phyloP scores from a whole-genome alignment of 2,113 vertebrate species.

The Campylomormyrus tamandua region DNA sequence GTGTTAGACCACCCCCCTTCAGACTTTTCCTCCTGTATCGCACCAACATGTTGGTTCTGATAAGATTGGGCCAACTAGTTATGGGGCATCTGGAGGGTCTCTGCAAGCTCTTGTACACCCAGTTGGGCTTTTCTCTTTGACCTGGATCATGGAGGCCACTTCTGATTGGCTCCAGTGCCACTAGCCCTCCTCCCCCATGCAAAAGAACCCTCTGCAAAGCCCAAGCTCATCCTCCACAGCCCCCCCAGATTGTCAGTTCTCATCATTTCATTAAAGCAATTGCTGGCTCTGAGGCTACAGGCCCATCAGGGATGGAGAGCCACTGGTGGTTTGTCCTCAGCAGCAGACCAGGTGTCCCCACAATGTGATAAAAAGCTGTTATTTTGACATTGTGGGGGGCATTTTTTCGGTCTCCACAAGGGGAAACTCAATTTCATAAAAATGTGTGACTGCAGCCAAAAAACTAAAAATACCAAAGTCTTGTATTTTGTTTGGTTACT shows the following conservation, averaged over 20 bases:
- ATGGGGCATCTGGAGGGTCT: too few species aligned
- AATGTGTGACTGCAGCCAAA: too few species aligned
- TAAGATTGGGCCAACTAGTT: background rate
- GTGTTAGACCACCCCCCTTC: background rate
- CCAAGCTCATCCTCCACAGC: background rate
- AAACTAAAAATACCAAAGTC: too few species aligned
- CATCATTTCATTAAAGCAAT: background rate
- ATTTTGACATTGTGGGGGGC: too few species aligned
- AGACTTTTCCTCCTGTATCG: background rate
- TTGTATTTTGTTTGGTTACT: too few species aligned
- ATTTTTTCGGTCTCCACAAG: too few species aligned
- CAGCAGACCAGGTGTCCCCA: too few species aligned
- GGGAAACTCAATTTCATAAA: too few species aligned
- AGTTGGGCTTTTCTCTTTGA: background rate
- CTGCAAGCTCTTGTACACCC: background rate
- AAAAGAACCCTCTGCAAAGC: background rate
- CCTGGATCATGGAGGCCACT: background rate
- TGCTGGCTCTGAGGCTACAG: background rate
- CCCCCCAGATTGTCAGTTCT: background rate
- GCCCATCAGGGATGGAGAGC: background rate
- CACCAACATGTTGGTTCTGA: background rate
- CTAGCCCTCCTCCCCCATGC: background rate
- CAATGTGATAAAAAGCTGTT: too few species aligned
- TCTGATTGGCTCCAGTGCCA: background rate
- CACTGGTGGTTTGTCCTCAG: background rate